phyloP scores from a whole-genome alignment of 2,888 invertebrate species.

The Agonopterix subpropinquella region DNA sequence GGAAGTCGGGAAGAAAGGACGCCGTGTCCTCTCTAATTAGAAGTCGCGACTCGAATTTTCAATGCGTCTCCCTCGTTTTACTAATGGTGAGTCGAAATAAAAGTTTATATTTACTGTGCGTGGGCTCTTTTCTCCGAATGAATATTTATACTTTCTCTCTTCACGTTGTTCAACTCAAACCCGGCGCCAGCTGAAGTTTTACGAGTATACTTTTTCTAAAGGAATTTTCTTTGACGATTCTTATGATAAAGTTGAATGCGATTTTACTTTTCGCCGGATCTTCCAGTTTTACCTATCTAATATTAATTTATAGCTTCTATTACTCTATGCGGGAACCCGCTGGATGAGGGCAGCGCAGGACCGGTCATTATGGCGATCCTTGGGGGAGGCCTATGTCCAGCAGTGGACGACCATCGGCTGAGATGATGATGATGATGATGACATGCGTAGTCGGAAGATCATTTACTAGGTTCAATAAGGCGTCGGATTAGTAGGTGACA shows the following conservation, averaged over 20 bases:
- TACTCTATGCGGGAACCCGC: too few species aligned
- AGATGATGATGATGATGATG: too few species aligned
- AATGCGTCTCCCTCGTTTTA: slow-evolving; percentile 52
- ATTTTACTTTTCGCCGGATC: slow-evolving; percentile 16
- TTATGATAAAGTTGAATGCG: slow-evolving; percentile 35
- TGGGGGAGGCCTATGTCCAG: too few species aligned
- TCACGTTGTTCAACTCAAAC: slow-evolving; percentile 60
- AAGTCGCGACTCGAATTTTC: slow-evolving; percentile 69
- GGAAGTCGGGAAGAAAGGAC: slow-evolving; percentile 49
- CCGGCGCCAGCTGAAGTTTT: slow-evolving; percentile 44
- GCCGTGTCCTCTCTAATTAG: slow-evolving; percentile 66
- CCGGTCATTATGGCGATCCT: too few species aligned
- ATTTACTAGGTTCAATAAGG: slow-evolving; percentile 39
- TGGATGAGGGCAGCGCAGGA: too few species aligned
- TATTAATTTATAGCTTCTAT: too few species aligned
- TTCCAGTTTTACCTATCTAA: too few species aligned
- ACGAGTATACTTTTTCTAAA: slow-evolving; percentile 23
- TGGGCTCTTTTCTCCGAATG: slow-evolving; percentile 54
- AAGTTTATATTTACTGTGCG: slow-evolving; percentile 73
- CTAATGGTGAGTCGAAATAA: slow-evolving; percentile 65
- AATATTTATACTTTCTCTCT: slow-evolving; percentile 67
- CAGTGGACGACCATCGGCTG: too few species aligned
- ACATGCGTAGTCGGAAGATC: too few species aligned
- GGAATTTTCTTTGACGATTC: slow-evolving; percentile 46
- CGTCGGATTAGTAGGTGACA: slow-evolving; percentile 58